phyloP scores from a whole-genome alignment of 2,888 invertebrate species.

The Polydrusus pterygomalis region DNA sequence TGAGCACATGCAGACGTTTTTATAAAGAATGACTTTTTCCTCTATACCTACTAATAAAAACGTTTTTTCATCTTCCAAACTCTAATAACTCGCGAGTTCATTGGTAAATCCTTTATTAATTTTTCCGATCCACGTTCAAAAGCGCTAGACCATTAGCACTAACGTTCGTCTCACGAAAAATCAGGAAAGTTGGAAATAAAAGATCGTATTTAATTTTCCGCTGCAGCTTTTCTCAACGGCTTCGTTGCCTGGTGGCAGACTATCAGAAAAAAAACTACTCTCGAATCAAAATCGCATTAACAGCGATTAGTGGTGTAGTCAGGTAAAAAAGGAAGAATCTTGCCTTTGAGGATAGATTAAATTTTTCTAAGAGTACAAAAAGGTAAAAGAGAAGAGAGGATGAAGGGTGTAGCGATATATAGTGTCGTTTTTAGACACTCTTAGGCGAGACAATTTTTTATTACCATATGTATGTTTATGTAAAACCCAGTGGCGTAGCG shows the following conservation, averaged over 20 bases:
- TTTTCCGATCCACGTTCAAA: slow-evolving; percentile 12
- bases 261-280: slow-evolving; percentile 19
- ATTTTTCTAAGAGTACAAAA: neutral
- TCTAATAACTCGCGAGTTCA: neutral
- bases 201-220: slow-evolving; percentile 33
- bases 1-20: too few relatives aligned
- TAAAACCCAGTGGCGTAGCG: too few relatives aligned
- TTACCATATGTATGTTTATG: too few relatives aligned
- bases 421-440: too few relatives aligned
- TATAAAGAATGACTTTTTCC: too few relatives aligned
- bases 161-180: slow-evolving; percentile 21
- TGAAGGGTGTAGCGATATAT: too few relatives aligned
- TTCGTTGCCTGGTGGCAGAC: slow-evolving; percentile 4
- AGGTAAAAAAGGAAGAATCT: neutral
- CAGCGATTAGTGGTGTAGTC: neutral
- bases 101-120: neutral
- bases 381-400: too few relatives aligned
- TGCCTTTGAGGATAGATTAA: neutral
- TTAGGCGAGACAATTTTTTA: too few relatives aligned
- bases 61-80: neutral
- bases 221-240: slow-evolving; percentile 29
- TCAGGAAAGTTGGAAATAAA: slow-evolving; percentile 31
- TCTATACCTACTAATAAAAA: too few relatives aligned
- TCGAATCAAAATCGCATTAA: slow-evolving; percentile 28
- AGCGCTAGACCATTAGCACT: slow-evolving; percentile 18